Evolutionary conservation across 53 echinoderm and acorn worm species (phyloP).

Genomic region (Paelopatides confundens): DNA sequence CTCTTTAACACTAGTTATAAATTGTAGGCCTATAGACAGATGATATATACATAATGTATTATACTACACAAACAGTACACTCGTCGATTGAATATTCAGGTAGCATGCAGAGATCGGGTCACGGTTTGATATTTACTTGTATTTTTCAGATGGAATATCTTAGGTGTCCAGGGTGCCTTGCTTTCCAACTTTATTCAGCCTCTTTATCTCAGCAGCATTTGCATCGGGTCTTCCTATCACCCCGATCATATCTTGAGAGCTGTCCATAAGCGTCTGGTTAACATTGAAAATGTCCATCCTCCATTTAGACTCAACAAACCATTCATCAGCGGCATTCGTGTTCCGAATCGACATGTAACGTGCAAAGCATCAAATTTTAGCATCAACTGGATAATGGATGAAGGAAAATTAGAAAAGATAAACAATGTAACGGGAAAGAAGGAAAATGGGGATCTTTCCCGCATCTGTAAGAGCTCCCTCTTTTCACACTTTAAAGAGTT

Average conservation of each 20-base stretch:
- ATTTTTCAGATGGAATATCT: constrained; percentile 87
- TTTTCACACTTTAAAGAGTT: constrained; percentile 82
- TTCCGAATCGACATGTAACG: constrained; percentile 84
- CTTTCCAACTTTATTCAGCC: constrained; percentile 91
- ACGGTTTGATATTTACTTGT: too few relatives aligned
- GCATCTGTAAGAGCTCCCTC: constrained; percentile 83
- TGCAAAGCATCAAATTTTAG: constrained; percentile 97
- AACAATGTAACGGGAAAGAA: constrained; percentile 95
- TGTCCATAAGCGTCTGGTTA: constrained; percentile 71
- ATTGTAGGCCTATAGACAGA: too few relatives aligned
- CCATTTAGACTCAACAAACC: constrained; percentile 85
- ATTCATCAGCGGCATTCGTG: constrained; percentile 92
- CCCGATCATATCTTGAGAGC: constrained; percentile 87
- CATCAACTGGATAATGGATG: constrained; percentile 85
- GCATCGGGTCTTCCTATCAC: constrained; percentile 95
- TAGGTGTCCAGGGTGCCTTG: constrained; percentile 92
- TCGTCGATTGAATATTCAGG: too few relatives aligned
- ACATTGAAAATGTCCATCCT: constrained; percentile 64
- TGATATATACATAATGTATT: too few relatives aligned
- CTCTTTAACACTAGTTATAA: too few relatives aligned
- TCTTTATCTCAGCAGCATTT: constrained; percentile 92
- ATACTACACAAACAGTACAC: too few relatives aligned
- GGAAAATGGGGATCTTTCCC: constrained; percentile 74
- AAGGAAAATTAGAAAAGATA: constrained; percentile 82
- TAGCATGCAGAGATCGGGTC: too few relatives aligned